Evolutionary conservation across 2,797 vertebrate species (phyloP).

Genomic region (Schizopygopsis pylzovi): DNA sequence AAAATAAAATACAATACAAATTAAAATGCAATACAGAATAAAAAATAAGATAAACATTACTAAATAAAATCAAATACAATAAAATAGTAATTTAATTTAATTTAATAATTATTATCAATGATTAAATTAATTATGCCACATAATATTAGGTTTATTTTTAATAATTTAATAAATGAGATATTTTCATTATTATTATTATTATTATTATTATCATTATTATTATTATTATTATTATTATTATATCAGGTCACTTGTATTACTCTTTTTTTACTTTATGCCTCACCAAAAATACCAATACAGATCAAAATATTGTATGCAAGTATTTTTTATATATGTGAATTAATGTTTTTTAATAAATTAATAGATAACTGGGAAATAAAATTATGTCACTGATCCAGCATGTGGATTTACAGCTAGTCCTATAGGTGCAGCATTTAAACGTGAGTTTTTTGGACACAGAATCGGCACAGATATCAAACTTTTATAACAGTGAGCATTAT

Average conservation of each 20-base stretch:
- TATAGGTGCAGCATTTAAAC: not conserved
- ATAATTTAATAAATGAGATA: not conserved
- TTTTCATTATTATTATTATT: not conserved
- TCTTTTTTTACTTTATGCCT: not conserved
- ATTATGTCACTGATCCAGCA: not conserved
- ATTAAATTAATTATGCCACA: not conserved
- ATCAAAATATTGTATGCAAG: not conserved
- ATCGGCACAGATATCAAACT: constrained; percentile 52
- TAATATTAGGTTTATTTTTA: not conserved
- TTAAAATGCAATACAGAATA: not conserved
- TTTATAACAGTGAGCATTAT: constrained; percentile 45
- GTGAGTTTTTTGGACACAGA: constrained; percentile 18
- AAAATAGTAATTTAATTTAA: no score
- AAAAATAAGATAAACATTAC: not conserved
- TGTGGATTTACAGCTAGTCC: not conserved
- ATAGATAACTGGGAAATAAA: not conserved
- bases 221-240: not conserved
- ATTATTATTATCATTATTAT: not conserved
- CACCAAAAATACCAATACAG: not conserved
- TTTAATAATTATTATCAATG: no score
- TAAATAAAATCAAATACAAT: not conserved
- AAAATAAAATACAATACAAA: no score
- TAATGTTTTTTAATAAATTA: not conserved
- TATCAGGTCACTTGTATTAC: not conserved
- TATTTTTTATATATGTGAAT: not conserved